Evolutionary conservation across 1,140 invertebrate species (phyloP), one percentile per base, ranked within the genome.

Genomic region (Spodoptera litura): DNA sequence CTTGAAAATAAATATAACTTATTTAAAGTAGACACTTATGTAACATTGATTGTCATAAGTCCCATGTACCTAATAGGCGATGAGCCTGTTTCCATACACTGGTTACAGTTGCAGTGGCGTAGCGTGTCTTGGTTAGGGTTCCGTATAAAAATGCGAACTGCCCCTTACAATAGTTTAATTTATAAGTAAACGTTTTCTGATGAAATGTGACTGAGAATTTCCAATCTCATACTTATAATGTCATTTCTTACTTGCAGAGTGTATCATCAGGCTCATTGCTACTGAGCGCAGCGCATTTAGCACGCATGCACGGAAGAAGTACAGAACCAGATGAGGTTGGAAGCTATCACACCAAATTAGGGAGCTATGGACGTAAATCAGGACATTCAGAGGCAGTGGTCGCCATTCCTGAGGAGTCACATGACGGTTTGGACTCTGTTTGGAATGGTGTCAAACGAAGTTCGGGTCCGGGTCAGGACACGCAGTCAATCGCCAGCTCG

Each of bases 401-500:
- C 11, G 82, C 91, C 2, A 94, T 94, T 70, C 93, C 92, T 1
- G 93, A 94, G 70, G 92, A 94, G 56, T 78, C 87, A 3, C 85
- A 85, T 27, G 89, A 91, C 13, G 68, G 80, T 0, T 78, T 89
- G 0, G 94, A 95, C 78, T 85, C 88, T 9, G 91, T 92, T 71
- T 95, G 94, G 94, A 91, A 82, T 9, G 93, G 94, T 25, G 94
- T 95, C 5, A 95, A 94, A 79, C 83, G 94, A 25, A 92, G 92
- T 1, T 91, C 91, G 3, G 85, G 87, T n/a, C 82, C 88, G 56
- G 92, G 90, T 83, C 94, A 94, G 83, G 97, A 97, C 84, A 95
- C 96, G 51, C 95, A 95, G 25, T 98, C 97, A n/a, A 95, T 97
- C 76, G 97, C 97, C 38, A 97, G 97, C 90, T 98, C 97, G 76